Base-by-base conservation (phyloP, 2,113 vertebrate species). In the Thamnophis sirtalis region DNA sequence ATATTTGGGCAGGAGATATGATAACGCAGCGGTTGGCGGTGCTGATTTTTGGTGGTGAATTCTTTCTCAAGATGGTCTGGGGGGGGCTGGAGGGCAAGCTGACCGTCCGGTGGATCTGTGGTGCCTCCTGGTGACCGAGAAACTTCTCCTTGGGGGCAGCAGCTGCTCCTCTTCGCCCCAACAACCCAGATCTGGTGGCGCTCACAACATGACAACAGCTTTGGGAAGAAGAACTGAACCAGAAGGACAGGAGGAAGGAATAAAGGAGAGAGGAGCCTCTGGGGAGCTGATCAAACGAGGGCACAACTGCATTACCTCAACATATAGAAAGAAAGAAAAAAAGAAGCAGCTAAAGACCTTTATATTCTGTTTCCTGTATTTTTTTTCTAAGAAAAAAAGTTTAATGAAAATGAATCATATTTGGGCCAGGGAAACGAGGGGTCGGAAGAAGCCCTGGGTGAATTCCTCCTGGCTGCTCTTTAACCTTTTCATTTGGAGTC, bases 241-340 rank as follows among this genome's bases (percentile, higher is more conserved):
- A 93, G 95, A 90, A 93, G 94, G 94, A 91, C 93, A 95, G 95
- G 96, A 28, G 87, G 94, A 80, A 94, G 91, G 92, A 58, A n/a
- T 90, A 22, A 93, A 50, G 48, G 43, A 24, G 21, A 93, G 88
- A 92, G 93, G 93, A 94, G 94, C 94, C 97, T 97, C 95, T 97
- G 97, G 96, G 96, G 96, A 96, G 94, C 93, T 96, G 95, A 96
- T 96, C 92, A 96, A 95, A 96, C 93, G 96, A 97, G 97, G 97
- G 96, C 96, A 97, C 97, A 97, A 97, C 97, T 94, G 93, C 94
- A 96, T 97, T 97, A 97, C 97, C 97, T 96, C 97, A 96, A 95
- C 93, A 95, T 95, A 95, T 96, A 93, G 96, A 92, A 91, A 94
- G 90, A 93, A 94, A 92, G 73, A 55, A 93, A 93, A 94, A 91